Evolutionary conservation across 1,140 invertebrate genomes (phyloP).

Genomic region (Macrocentrus cingulum): DNA sequence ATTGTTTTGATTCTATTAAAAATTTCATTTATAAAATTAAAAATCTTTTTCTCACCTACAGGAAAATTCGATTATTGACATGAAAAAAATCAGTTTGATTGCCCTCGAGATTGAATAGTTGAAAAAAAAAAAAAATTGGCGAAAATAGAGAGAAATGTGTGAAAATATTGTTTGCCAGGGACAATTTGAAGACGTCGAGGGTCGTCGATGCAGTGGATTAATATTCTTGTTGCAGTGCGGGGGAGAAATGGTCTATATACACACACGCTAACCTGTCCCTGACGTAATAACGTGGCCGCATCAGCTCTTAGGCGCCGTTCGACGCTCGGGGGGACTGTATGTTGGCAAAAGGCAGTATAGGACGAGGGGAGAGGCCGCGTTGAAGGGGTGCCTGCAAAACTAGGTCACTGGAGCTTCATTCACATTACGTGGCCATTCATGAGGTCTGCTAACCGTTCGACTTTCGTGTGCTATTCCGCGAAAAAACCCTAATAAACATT

Average conservation of each 20-base stretch:
- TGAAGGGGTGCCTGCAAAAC: conserved; percentile 39
- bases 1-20: too few species aligned
- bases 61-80: too few species aligned
- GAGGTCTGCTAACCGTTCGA: conserved; percentile 56
- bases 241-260: conserved; percentile 4
- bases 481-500: conserved; percentile 9
- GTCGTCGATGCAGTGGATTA: conserved; percentile 37
- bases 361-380: conserved; percentile 12
- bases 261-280: conserved; percentile 45
- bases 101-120: too few species aligned
- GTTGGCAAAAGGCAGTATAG: conserved; percentile 18
- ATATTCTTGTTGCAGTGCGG: conserved; percentile 32
- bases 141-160: too few species aligned
- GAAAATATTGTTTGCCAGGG: not conserved
- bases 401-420: conserved; percentile 60
- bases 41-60: too few species aligned
- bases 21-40: too few species aligned
- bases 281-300: conserved; percentile 42
- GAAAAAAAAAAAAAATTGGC: too few species aligned
- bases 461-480: conserved; percentile 34
- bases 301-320: conserved; percentile 3
- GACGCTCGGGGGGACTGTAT: not conserved
- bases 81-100: too few species aligned
- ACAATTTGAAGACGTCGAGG: not conserved
- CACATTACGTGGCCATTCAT: conserved; percentile 60